These are phyloP conservation scores for Lucinisca nassula DNA, from an alignment of 2,888 invertebrate genomes.

Conservation along the genomic window DNA sequence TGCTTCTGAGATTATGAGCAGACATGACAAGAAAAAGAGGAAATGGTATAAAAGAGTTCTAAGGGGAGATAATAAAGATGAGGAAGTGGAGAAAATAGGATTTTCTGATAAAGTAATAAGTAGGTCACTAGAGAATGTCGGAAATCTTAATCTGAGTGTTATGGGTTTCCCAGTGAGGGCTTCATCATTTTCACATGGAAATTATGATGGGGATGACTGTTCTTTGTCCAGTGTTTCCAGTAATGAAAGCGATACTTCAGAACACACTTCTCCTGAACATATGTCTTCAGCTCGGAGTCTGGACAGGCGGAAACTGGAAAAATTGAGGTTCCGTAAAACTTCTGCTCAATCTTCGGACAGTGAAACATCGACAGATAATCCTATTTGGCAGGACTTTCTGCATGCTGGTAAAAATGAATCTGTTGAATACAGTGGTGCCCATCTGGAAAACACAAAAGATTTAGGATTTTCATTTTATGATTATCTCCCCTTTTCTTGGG, in stretches of 20 bases:
- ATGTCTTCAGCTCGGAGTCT: background rate
- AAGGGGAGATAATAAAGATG: constrained; percentile 31
- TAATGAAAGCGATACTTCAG: constrained; percentile 52
- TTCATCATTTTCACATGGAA: constrained; percentile 30
- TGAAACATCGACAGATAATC: constrained; percentile 51
- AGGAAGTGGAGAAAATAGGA: background rate
- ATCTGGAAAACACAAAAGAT: constrained; percentile 11
- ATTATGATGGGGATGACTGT: constrained; percentile 38
- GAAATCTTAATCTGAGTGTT: constrained; percentile 43
- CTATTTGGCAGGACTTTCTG: constrained; percentile 44
- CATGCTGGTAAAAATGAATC: background rate
- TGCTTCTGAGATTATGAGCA: constrained; percentile 74
- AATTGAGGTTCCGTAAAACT: background rate
- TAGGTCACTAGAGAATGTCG: constrained; percentile 62
- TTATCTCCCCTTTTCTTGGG: constrained; percentile 53
- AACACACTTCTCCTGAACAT: background rate
- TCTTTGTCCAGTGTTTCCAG: constrained; percentile 59
- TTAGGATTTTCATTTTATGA: constrained; percentile 43
- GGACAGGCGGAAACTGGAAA: background rate
- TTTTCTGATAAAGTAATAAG: constrained; percentile 29
- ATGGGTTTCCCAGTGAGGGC: constrained; percentile 36
- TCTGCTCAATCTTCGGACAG: constrained; percentile 51
- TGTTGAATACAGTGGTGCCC: background rate
- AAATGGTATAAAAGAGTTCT: constrained; percentile 61
- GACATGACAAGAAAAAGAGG: constrained; percentile 71